Conservation (phyloP, 2,888 invertebrate genomes). For the Diadegma fenestrale region DNA sequence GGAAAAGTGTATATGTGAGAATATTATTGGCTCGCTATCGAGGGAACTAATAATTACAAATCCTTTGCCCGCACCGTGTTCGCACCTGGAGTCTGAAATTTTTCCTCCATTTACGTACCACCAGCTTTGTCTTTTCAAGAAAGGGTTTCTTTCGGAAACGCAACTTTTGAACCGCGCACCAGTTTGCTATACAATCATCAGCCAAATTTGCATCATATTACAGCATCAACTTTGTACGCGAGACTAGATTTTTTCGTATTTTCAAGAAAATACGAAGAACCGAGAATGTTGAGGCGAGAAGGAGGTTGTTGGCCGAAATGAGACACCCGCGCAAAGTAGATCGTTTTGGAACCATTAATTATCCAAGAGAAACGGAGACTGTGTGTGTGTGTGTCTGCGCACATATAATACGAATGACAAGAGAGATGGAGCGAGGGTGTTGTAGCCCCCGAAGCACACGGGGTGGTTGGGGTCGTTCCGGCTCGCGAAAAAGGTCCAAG, state of each 20-base stretch:
- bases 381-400: slow-evolving; percentile 1
- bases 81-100: slow-evolving; percentile 50
- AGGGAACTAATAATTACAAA: slow-evolving; percentile 59
- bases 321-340: slow-evolving; percentile 81
- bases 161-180: too few relatives aligned
- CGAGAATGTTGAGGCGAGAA: slow-evolving; percentile 53
- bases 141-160: not conserved
- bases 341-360: slow-evolving; percentile 83
- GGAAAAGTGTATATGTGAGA: slow-evolving; percentile 76
- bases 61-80: not conserved
- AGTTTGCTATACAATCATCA: not conserved
- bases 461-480: slow-evolving; percentile 63
- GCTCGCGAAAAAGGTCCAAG: slow-evolving; percentile 60
- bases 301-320: slow-evolving; percentile 80
- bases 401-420: slow-evolving; percentile 38
- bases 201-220: not conserved
- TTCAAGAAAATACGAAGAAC: not conserved
- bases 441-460: slow-evolving; percentile 53
- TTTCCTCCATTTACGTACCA: not conserved
- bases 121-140: not conserved
- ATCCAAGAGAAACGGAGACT: slow-evolving; percentile 72
- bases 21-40: slow-evolving; percentile 76
- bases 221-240: not conserved
- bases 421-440: slow-evolving; percentile 45
- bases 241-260: not conserved